Evolutionary conservation across 1,140 invertebrate species (phyloP), one percentile per base, ranked within the genome.

Genomic region (Rhagoletis zephyria): DNA sequence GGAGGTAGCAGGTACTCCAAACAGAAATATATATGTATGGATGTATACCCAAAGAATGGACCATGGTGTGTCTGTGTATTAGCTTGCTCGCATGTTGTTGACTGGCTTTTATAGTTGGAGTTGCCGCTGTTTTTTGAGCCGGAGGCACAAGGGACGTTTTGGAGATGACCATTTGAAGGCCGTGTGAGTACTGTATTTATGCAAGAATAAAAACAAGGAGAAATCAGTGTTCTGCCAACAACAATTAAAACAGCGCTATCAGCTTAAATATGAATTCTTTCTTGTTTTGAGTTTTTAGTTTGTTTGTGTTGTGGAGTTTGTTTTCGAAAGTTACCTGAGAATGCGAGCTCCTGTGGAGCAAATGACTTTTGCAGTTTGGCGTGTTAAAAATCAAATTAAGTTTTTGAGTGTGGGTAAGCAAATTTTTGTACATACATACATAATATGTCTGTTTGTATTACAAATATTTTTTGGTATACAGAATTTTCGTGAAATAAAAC

Each of bases 101-200:
- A n/a, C 7, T 19, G 14, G 0, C 45, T 4, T 14, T 77, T 51
- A 3, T 51, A 77, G 70, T 77, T 77, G 45, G 14, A 3, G 70
- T 77, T 48, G 45, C 51, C 40, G 48, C 48, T 74, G 40, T 30
- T 56, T 81, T 48, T 4, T 81, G 48, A 2, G 30, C 48, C 45
- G 16, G 74, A 7, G 74, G 5, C 9, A 42, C 19, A 5, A 9
- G 48, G 2, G 16, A 0, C 67, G 40, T 42, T 81, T 56, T 81
- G 45, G 74, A 30, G 74, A 81, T 81, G 74, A 56, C 74, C 74
- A 81, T 81, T 81, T 81, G 74, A 81, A 81, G 74, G 74, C 74
- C 74, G 74, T 30, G n/a, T 81, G 45, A 56, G 74, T 56, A 48
- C 56, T 81, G 74, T 81, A n/a, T 81, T 81, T 56, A n/a, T 56